phyloP scores from a whole-genome alignment of 2,113 vertebrate species.

The Turnix velox region DNA sequence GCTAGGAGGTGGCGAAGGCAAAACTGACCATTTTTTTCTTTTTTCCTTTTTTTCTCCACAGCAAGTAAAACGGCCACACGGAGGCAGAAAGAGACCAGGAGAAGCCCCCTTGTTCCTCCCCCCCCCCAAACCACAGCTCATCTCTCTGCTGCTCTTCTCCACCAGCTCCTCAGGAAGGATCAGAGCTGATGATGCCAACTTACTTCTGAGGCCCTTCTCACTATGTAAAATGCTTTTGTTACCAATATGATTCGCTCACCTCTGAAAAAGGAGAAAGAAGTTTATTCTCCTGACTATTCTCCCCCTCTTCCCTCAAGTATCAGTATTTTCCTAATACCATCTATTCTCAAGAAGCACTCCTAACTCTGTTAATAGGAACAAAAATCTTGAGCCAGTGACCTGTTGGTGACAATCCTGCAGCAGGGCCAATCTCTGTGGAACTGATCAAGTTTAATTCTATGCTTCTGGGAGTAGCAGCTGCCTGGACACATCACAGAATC shows the following conservation, averaged over 20 bases:
- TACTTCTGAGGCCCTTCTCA: background rate
- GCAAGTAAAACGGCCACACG: background rate
- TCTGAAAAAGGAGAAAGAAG: background rate
- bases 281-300: background rate
- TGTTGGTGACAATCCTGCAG: background rate
- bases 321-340: background rate
- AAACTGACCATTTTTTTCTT: background rate
- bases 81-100: background rate
- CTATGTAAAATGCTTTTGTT: background rate
- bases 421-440: background rate
- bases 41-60: background rate
- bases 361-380: background rate
- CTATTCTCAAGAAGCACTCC: background rate
- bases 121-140: background rate
- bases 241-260: background rate
- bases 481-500: no score
- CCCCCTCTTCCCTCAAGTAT: background rate
- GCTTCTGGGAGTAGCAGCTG: background rate
- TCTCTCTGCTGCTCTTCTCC: background rate
- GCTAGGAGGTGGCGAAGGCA: background rate
- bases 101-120: background rate
- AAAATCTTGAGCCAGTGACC: background rate
- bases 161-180: background rate
- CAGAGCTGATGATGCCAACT: background rate
- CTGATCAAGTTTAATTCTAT: background rate